Conservation (phyloP, 2,797 vertebrate species). For the Parauchenoglanis ngamensis region DNA sequence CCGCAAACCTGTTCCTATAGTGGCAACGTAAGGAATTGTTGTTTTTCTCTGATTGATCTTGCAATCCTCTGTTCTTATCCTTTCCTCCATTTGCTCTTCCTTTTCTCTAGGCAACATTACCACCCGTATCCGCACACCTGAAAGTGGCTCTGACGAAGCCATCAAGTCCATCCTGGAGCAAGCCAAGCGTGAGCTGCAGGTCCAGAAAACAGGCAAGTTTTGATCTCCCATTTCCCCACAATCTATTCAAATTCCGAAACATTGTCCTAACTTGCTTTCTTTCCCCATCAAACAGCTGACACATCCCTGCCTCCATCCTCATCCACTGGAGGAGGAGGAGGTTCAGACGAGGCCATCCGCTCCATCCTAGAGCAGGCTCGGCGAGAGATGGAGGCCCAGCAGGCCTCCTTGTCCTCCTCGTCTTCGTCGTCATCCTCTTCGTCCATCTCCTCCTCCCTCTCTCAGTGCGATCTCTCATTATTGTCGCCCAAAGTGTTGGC, state of each 20-base stretch:
- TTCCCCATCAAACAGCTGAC: conserved; percentile 72
- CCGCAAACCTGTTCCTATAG: not conserved
- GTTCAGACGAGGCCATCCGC: conserved; percentile 87
- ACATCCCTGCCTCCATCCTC: conserved; percentile 79
- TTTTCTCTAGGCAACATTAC: conserved; percentile 84
- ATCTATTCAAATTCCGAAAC: not conserved
- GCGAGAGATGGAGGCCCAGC: conserved; percentile 90
- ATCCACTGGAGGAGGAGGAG: conserved; percentile 61
- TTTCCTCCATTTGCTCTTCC: conserved; percentile 26
- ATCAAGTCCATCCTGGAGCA: conserved; percentile 92
- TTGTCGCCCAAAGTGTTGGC: conserved; percentile 86
- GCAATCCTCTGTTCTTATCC: conserved; percentile 38
- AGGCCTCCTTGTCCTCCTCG: conserved; percentile 78
- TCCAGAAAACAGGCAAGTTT: conserved; percentile 81
- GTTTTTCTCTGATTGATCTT: conserved; percentile 41
- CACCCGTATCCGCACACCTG: conserved; percentile 84
- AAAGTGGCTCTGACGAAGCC: conserved; percentile 87
- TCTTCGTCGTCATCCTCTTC: conserved; percentile 73
- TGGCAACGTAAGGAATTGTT: not conserved
- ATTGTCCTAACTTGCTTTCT: not conserved
- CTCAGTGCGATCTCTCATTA: conserved; percentile 80
- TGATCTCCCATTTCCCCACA: not conserved
- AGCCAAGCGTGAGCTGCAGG: conserved; percentile 90
- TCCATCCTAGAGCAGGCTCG: conserved; percentile 89
- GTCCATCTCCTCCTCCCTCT: conserved; percentile 81